Conservation (phyloP, 2,888 invertebrate species). For the Troides helena region DNA sequence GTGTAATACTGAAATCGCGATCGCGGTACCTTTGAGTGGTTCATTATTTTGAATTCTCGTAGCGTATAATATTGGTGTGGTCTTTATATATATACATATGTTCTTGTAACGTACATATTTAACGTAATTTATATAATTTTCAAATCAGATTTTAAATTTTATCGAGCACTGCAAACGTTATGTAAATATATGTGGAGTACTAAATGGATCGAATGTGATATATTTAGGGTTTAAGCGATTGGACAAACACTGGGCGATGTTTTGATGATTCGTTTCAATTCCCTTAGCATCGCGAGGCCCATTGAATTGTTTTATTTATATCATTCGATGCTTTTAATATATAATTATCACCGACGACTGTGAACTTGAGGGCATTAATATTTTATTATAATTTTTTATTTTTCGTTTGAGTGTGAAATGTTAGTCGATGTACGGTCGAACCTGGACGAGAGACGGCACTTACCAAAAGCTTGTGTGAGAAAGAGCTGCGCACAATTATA, state of each 20-base stretch:
- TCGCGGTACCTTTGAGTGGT: constrained; percentile 63
- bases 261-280: constrained; percentile 16
- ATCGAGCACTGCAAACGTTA: constrained; percentile 66
- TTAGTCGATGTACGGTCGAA: constrained; percentile 30
- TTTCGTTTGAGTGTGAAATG: constrained; percentile 35
- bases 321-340: constrained; percentile 29
- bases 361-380: constrained; percentile 69
- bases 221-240: constrained; percentile 68
- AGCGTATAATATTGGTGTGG: constrained; percentile 76
- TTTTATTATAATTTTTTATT: constrained; percentile 45
- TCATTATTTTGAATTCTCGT: constrained; percentile 72
- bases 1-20: constrained; percentile 33
- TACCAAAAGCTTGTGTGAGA: constrained; percentile 40
- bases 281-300: constrained; percentile 8
- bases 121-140: constrained; percentile 62
- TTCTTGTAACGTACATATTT: constrained; percentile 70
- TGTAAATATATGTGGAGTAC: constrained; percentile 68
- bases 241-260: constrained; percentile 31
- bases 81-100: constrained; percentile 67
- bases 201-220: constrained; percentile 78
- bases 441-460: constrained; percentile 30
- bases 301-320: constrained; percentile 5
- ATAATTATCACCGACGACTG: constrained; percentile 51
- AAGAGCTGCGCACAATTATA: constrained; percentile 67
- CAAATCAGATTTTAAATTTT: constrained; percentile 65